Conservation (phyloP, 2,888 invertebrate genomes). For the Tachina fera region DNA sequence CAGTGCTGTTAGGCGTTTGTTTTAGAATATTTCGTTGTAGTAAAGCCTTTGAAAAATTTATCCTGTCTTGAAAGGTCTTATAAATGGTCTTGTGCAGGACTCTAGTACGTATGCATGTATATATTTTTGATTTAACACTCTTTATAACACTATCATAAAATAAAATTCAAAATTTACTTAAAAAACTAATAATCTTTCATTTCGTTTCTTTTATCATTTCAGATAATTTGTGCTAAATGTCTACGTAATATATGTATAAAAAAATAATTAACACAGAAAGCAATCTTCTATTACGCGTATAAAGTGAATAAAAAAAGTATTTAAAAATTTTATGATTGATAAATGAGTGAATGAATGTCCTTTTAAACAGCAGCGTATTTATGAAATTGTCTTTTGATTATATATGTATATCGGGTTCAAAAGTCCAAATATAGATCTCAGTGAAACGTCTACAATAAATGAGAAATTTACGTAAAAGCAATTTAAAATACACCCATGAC, state of each 20-base stretch:
- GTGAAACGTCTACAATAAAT: conserved; percentile 49
- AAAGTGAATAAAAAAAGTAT: conserved; percentile 10
- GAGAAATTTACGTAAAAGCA: conserved; percentile 66
- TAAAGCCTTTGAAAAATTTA: too few relatives aligned
- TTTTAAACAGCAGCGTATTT: conserved; percentile 25
- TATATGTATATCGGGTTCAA: conserved; percentile 46
- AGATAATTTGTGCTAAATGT: conserved; percentile 37
- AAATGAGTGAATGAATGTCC: conserved; percentile 49
- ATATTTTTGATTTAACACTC: too few relatives aligned
- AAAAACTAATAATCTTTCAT: neutral
- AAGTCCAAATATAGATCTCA: conserved; percentile 54
- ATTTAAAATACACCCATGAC: conserved; percentile 67
- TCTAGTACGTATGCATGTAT: too few relatives aligned
- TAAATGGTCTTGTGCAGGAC: too few relatives aligned
- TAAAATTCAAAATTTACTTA: neutral
- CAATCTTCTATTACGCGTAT: neutral
- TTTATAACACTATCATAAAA: neutral
- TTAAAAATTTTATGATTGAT: conserved; percentile 2
- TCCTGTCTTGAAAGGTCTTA: too few relatives aligned
- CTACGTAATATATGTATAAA: conserved; percentile 33
- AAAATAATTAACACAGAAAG: conserved; percentile 34
- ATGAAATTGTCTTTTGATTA: conserved; percentile 2
- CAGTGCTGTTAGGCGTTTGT: too few relatives aligned
- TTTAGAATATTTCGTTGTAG: too few relatives aligned
- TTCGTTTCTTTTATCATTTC: conserved; percentile 60